A percentile compares a stretch with the other conserved stretches of the same genome.
Evolutionary conservation across 2,888 invertebrate species (phyloP).

Genomic region (Diplazon laetatorius): DNA sequence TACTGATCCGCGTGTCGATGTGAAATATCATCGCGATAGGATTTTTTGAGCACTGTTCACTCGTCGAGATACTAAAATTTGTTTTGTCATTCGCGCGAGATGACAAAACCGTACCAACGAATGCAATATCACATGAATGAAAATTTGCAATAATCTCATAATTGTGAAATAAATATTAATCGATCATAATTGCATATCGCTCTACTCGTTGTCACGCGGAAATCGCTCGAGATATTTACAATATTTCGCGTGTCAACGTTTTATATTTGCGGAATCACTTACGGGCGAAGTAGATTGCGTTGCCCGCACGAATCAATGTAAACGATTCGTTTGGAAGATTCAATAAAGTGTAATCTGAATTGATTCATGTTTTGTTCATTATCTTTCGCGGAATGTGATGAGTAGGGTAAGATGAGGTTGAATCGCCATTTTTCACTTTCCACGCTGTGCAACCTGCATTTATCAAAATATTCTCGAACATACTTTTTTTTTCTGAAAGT

Average conservation of each 20-base stretch:
- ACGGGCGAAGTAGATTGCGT: slow-evolving; percentile 38
- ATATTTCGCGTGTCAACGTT: slow-evolving; percentile 37
- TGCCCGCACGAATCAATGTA: slow-evolving; percentile 42
- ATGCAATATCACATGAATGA: too few species aligned
- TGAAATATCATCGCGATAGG: too few species aligned
- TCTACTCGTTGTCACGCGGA: slow-evolving; percentile 16
- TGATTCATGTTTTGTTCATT: neutral
- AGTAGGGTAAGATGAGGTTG: too few species aligned
- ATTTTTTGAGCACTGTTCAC: too few species aligned
- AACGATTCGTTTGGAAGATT: slow-evolving; percentile 50
- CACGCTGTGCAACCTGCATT: too few species aligned
- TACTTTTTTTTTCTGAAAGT: too few species aligned
- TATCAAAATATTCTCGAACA: too few species aligned
- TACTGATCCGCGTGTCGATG: slow-evolving; percentile 28
- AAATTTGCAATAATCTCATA: neutral
- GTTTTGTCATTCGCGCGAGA: slow-evolving; percentile 5
- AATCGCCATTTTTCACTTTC: too few species aligned
- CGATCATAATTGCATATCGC: slow-evolving; percentile 21
- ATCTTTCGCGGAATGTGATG: neutral
- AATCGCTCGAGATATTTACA: slow-evolving; percentile 8
- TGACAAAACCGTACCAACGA: neutral
- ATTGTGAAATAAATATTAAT: slow-evolving; percentile 20
- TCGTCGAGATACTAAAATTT: slow-evolving; percentile 35
- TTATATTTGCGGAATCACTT: slow-evolving; percentile 49
- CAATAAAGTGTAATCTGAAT: slow-evolving; percentile 50